Percentiles rank a stretch among this genome's conserved stretches.
phyloP scores from a whole-genome alignment of 2,888 invertebrate genomes.

The Leptinotarsa rubiginosa region DNA sequence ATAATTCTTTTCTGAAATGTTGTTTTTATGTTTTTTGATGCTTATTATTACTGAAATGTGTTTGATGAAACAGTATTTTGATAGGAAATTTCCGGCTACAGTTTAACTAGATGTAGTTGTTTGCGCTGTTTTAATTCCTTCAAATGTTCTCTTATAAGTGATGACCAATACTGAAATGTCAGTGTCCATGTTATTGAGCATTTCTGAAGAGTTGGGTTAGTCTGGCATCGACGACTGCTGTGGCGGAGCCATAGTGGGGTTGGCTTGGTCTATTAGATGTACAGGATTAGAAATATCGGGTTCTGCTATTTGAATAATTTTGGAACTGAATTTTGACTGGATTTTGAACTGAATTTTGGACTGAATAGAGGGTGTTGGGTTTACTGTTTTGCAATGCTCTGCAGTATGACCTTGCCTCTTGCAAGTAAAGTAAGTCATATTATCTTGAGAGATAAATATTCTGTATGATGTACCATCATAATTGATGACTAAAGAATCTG shows the following conservation, averaged over 20 bases:
- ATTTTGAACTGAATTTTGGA: too few relatives aligned
- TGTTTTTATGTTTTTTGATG: too few relatives aligned
- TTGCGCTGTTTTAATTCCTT: too few relatives aligned
- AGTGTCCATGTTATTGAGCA: too few relatives aligned
- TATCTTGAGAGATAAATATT: slow-evolving; percentile 34
- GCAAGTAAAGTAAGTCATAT: neutral
- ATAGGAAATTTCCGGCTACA: too few relatives aligned
- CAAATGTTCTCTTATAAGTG: too few relatives aligned
- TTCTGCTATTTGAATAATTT: neutral
- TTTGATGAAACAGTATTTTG: too few relatives aligned
- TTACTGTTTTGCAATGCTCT: neutral
- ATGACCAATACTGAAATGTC: too few relatives aligned
- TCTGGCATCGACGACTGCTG: neutral
- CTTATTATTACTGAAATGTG: too few relatives aligned
- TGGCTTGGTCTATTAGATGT: neutral
- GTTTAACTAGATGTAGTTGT: too few relatives aligned
- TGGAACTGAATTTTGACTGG: too few relatives aligned
- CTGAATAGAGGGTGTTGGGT: neutral
- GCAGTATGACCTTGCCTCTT: neutral
- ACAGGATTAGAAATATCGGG: neutral
- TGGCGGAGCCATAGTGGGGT: neutral
- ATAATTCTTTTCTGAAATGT: too few relatives aligned
- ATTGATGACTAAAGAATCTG: slow-evolving; percentile 36
- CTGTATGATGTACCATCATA: slow-evolving; percentile 40
- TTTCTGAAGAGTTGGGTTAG: neutral